Conservation (phyloP, 2,888 invertebrate species). For the Julus scandinavius region DNA sequence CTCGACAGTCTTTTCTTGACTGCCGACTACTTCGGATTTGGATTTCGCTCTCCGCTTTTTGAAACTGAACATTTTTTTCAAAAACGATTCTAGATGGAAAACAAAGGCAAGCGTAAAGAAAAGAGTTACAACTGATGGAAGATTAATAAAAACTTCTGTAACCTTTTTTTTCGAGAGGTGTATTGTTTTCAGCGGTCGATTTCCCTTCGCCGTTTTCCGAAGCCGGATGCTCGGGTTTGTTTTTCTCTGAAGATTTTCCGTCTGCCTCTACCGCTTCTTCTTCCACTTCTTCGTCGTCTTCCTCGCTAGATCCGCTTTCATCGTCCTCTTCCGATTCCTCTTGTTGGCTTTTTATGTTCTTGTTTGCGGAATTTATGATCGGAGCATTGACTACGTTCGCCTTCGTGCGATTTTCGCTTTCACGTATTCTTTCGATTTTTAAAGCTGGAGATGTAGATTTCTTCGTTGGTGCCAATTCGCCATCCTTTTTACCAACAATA, state of each 20-base stretch:
- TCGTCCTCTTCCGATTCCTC: constrained; percentile 50
- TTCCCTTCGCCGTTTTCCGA: constrained; percentile 56
- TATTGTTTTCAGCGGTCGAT: constrained; percentile 47
- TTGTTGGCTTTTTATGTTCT: background rate
- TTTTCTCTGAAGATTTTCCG: background rate
- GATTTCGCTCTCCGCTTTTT: constrained; percentile 46
- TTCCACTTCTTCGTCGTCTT: constrained; percentile 45
- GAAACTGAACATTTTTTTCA: constrained; percentile 54
- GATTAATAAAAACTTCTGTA: background rate
- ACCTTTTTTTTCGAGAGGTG: constrained; percentile 41
- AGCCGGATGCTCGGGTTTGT: constrained; percentile 54
- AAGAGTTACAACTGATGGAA: too few species aligned
- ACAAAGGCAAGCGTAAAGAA: background rate
- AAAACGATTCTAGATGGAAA: constrained; percentile 47
- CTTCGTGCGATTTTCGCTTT: background rate
- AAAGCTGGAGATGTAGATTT: background rate
- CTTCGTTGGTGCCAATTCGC: background rate
- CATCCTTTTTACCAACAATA: background rate
- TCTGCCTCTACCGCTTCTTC: constrained; percentile 56
- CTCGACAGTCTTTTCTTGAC: background rate
- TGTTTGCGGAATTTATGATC: background rate
- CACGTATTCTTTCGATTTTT: background rate
- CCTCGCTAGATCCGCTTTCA: constrained; percentile 53
- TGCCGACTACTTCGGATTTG: background rate
- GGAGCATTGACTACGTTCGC: background rate